These are phyloP conservation scores for Pseudorhombus dupliciocellatus DNA, from an alignment of 2,113 vertebrate species.

Conservation along the genomic window DNA sequence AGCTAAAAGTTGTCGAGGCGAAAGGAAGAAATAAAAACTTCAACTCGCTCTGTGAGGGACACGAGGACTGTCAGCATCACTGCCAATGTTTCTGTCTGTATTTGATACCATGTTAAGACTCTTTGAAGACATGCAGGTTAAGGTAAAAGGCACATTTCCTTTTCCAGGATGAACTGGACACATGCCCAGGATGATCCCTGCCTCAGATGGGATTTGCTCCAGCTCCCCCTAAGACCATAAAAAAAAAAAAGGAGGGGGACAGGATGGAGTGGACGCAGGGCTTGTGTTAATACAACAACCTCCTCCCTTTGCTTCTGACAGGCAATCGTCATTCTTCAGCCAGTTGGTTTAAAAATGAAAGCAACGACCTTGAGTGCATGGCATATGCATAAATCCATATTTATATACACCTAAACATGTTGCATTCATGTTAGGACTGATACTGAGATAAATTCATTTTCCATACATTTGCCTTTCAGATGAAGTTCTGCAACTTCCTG, in stretches of 20 bases:
- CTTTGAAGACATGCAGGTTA: background rate
- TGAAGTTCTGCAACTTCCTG: constrained; percentile 56
- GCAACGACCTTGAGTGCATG: background rate
- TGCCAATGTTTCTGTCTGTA: too few relatives aligned
- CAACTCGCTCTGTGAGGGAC: too few relatives aligned
- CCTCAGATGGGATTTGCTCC: background rate
- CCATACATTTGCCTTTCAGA: constrained; percentile 73
- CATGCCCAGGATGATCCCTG: too few relatives aligned
- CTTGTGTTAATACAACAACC: background rate
- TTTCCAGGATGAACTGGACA: too few relatives aligned
- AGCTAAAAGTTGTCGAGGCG: too few relatives aligned
- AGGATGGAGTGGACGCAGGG: too few relatives aligned
- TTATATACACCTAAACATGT: background rate
- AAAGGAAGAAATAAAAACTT: too few relatives aligned
- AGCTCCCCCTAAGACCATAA: too few relatives aligned
- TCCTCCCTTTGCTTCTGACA: background rate
- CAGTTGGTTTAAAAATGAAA: background rate
- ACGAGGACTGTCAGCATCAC: too few relatives aligned
- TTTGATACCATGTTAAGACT: too few relatives aligned
- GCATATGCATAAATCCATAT: background rate
- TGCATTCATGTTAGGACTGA: constrained; percentile 18
- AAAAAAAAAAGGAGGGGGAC: too few relatives aligned
- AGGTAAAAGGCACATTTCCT: background rate
- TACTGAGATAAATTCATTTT: constrained; percentile 21
- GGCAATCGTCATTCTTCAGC: background rate